Base-by-base conservation (phyloP, 2,113 vertebrate species). In the Tinamus guttatus region DNA sequence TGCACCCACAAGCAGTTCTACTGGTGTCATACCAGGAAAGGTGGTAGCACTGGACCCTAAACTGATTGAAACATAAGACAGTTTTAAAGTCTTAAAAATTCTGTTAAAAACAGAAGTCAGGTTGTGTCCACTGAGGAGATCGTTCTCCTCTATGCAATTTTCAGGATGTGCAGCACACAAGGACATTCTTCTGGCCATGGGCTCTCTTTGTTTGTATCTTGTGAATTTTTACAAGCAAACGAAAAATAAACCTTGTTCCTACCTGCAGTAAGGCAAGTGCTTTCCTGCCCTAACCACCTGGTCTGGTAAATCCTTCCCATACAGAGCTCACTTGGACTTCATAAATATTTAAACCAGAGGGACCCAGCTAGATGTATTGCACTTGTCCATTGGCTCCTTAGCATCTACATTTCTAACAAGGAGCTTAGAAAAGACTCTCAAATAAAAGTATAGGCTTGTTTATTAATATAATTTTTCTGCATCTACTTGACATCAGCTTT, bases 311-410 rank as follows among this genome's bases (percentile, higher is more conserved):
- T 5, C 54, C 32, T 4, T 38, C 21, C 40, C 3, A 7, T 1
- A 7, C 8, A 5, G 12, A 64, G 59, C 38, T 60, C 41, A 38
- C 27, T 27, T 8, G 0, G 0, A 20, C 36, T 16, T 32, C 0
- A 0, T 2, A 20, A 60, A 36, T 7, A 28, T 6, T 54, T 63
- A 51, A 10, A 1, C 38, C 27, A 2, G 19, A 7, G n/a, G 52
- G 0, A 0, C 41, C 30, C 24, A 22, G 13, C 0, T 0, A 58
- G 28, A 47, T 8, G 24, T 24, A 8, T 0, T 11, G 8, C 9
- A 21, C 13, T 1, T 6, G 5, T 34, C 49, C 0, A 0, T 30
- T 8, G 19, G 2, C 7, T 9, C 4, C 69, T 45, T 47, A 14
- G 4, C 17, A 6, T 30, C 49, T 0, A 0, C 5, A 1, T 41